phyloP scores from a whole-genome alignment of 2,888 invertebrate species.

The Sepioteuthis lessoniana region DNA sequence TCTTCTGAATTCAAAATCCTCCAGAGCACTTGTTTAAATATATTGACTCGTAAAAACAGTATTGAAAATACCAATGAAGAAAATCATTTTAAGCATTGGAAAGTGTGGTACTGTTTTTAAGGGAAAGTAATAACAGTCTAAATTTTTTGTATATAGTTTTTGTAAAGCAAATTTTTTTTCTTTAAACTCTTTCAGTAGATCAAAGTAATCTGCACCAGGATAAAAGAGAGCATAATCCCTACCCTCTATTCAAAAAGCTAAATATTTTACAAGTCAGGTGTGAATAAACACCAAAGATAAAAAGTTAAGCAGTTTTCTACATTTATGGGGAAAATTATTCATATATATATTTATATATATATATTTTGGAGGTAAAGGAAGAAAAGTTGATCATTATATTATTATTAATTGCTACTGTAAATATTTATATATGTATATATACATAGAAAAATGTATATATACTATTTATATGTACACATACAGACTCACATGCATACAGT shows the following conservation, averaged over 20 bases:
- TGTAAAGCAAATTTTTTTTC: background rate
- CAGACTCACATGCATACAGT: background rate
- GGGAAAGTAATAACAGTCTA: background rate
- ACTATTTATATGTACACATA: background rate
- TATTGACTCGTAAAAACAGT: background rate
- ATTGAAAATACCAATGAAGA: background rate
- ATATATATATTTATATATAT: background rate
- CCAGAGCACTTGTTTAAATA: constrained; percentile 33
- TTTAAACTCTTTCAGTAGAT: background rate
- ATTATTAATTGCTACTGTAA: constrained; percentile 3
- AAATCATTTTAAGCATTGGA: background rate
- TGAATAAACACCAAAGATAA: background rate
- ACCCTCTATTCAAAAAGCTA: background rate
- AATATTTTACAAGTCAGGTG: no score
- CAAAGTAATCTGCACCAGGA: background rate
- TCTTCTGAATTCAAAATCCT: constrained; percentile 10
- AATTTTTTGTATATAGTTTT: background rate
- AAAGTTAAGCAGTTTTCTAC: background rate
- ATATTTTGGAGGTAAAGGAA: background rate
- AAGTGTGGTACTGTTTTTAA: background rate
- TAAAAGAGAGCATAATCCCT: background rate
- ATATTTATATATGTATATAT: background rate
- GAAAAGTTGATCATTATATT: background rate
- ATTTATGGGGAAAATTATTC: background rate
- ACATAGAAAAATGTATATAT: background rate